These are phyloP conservation scores for Xestia xanthographa DNA, from an alignment of 2,888 invertebrate species.

Conservation along the genomic window DNA sequence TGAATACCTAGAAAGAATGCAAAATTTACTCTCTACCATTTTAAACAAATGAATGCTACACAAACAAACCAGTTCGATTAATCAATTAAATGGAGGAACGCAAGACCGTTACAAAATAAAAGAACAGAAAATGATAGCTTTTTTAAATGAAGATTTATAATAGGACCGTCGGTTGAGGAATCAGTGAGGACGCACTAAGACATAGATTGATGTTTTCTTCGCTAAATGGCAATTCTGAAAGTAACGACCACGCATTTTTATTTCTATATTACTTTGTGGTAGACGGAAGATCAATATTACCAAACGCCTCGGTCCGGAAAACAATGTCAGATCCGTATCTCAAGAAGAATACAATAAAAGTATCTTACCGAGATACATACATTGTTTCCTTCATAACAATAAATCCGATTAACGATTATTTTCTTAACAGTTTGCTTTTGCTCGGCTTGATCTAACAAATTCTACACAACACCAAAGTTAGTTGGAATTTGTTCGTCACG, in stretches of 20 bases:
- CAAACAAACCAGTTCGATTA: constrained; percentile 26
- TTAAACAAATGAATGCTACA: background rate
- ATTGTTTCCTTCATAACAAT: constrained; percentile 43
- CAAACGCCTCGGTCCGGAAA: background rate
- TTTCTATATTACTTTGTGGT: constrained; percentile 39
- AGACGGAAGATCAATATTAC: constrained; percentile 14
- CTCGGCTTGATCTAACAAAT: background rate
- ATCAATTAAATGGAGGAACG: constrained; percentile 42
- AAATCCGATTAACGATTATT: constrained; percentile 29
- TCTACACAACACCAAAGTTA: background rate
- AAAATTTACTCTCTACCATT: background rate
- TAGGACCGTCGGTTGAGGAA: constrained; percentile 46
- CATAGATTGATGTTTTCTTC: constrained; percentile 62
- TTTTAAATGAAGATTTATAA: constrained; percentile 63
- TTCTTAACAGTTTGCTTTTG: constrained; percentile 1
- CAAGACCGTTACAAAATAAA: constrained; percentile 4
- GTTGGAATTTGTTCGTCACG: constrained; percentile 16
- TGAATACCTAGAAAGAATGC: background rate
- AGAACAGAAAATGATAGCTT: constrained; percentile 44
- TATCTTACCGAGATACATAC: constrained; percentile 2
- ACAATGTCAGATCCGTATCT: constrained; percentile 15
- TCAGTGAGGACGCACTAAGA: constrained; percentile 55
- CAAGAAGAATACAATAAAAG: constrained; percentile 13
- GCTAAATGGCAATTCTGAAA: constrained; percentile 53
- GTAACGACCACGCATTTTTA: constrained; percentile 45